Evolutionary conservation across 2,113 vertebrate species (phyloP).

Genomic region (Rattus rattus): DNA sequence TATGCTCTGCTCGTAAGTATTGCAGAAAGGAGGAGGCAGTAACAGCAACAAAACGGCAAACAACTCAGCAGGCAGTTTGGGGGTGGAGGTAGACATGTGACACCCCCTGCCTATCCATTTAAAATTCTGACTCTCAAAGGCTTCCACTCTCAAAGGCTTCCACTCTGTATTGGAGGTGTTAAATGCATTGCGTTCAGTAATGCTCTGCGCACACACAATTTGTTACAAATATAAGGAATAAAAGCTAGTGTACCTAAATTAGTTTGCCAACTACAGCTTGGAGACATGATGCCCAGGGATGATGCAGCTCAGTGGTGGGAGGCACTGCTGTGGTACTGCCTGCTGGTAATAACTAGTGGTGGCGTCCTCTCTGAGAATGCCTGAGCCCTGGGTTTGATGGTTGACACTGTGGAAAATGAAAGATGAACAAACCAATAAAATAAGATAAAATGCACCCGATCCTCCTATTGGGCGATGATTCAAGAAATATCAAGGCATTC

Average conservation of each 20-base stretch:
- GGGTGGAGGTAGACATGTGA: fast-evolving
- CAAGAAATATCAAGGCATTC: background rate
- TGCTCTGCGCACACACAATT: too few relatives aligned
- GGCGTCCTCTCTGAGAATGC: background rate
- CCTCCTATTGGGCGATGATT: background rate
- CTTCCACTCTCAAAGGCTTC: background rate
- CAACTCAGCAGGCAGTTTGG: background rate
- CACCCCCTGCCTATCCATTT: background rate
- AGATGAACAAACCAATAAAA: background rate
- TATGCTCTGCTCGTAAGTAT: background rate
- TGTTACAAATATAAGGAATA: too few relatives aligned
- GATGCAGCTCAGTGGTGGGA: background rate
- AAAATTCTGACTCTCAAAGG: background rate
- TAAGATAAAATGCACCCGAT: background rate
- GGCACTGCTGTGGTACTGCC: too few relatives aligned
- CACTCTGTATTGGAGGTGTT: background rate
- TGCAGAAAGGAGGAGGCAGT: background rate
- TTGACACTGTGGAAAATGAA: background rate
- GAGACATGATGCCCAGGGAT: background rate
- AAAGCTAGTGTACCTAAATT: too few relatives aligned
- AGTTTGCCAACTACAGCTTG: too few relatives aligned
- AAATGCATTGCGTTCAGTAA: too few relatives aligned
- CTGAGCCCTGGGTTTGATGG: background rate
- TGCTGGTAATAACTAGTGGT: background rate
- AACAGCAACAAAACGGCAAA: background rate